Evolutionary conservation across 2,888 invertebrate genomes (phyloP), one percentile per base, ranked within the genome.

Genomic region (Macaria notata): DNA sequence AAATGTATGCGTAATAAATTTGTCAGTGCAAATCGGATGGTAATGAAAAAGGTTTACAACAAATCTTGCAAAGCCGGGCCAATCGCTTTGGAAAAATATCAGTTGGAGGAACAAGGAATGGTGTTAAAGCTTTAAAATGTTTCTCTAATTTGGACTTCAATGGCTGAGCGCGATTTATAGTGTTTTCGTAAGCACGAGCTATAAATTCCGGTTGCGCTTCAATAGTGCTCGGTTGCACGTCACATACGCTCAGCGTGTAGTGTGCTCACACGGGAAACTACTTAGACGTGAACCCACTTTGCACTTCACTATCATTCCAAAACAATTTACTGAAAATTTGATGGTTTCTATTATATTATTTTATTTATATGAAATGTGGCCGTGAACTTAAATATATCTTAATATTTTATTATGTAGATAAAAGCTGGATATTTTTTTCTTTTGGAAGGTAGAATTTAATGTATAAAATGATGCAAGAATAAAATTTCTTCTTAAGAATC

Each of bases 101-200:
- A 44, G 49, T 45, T 9, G 38, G 41, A 43, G 9, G 19, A 54
- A 43, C 46, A 31, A 7, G 31, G 46, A 56, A 54, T n/a, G 38
- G 41, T 43, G 30, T 33, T 46, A 49, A 59, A 52, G 31, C 53
- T 55, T 53, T 48, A 54, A 56, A 54, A 51, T 45, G 43, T 46
- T 59, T 53, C 45, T 56, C 42, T 56, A 54, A 59, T 56, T 49
- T 30, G 49, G 47, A 49, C 49, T 60, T 52, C 49, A 50, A 64
- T 62, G 54, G 60, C 54, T 49, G 30, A 55, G 53, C 45, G 42
- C 49, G 56, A 62, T 64, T 64, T 64, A 63, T 63, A 53, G 60
- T 62, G 54, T 61, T 59, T 60, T 42, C 59, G 60, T 56, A 54
- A 47, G 48, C 45, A 50, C 31, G 39, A 36, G 44, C 58, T 42